Evolutionary conservation across 1,140 invertebrate genomes (phyloP).

Genomic region (Microvelia longipes): DNA sequence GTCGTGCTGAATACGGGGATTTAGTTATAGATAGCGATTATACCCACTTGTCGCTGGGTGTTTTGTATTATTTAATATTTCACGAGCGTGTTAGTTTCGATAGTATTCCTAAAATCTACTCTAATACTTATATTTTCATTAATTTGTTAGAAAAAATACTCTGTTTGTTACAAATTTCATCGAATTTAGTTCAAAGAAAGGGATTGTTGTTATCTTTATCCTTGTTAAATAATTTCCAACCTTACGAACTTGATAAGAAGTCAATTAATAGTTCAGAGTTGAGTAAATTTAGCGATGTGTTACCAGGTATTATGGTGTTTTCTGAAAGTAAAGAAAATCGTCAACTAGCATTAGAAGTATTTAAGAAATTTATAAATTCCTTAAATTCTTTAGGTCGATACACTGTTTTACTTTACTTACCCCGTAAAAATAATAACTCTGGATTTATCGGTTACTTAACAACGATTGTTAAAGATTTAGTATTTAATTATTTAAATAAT

Average conservation of each 20-base stretch:
- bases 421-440: not conserved
- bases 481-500: not conserved
- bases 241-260: not conserved
- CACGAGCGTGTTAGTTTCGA: not conserved
- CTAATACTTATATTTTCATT: not conserved
- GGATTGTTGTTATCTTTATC: not conserved
- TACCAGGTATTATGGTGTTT: constrained; percentile 5
- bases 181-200: constrained; percentile 1
- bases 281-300: not conserved
- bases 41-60: constrained; percentile 1
- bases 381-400: constrained; percentile 1
- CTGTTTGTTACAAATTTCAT: not conserved
- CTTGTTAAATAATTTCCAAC: not conserved
- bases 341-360: not conserved
- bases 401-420: constrained; percentile 1
- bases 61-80: constrained; percentile 10
- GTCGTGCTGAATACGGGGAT: not conserved
- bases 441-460: constrained; percentile 4
- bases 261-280: not conserved
- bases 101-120: constrained; percentile 2
- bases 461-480: constrained; percentile 7
- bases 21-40: constrained; percentile 6
- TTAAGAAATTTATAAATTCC: not conserved
- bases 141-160: not conserved
- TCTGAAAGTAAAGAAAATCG: constrained; percentile 4